Base-by-base conservation (phyloP, 2,888 invertebrate genomes). In the Panzeria rudis region DNA sequence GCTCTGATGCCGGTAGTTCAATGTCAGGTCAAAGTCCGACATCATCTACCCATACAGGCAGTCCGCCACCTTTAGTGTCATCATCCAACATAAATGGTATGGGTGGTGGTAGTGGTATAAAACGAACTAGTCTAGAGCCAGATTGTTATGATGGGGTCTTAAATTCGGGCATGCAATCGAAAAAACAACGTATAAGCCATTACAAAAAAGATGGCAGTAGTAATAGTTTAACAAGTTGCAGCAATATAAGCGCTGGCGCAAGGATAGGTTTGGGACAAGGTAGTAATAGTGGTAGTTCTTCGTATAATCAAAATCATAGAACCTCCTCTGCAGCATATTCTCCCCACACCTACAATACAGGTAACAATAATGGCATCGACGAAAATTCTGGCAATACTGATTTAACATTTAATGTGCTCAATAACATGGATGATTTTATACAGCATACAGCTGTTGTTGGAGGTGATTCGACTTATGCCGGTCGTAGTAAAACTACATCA, bases 111-210 rank as follows among this genome's bases (percentile, higher is more conserved):
- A 71, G 80, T 20, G 86, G 88, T 56, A 75, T 89, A 64, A 95
- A 94, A 90, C 93, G 95, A 91, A 95, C 89, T 88, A 91, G 91
- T 88, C 89, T 91, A 64, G 92, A 95, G 72, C 94, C 94, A 73
- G 89, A 90, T 85, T 86, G 88, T 44, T 94, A 94, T 88, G 95
- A 95, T 88, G 94, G 89, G 93, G 93, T 89, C 93, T 94, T 90
- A 94, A 94, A 89, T 9, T 87, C 88, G 84, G 88, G 88, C 6
- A 88, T 86, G 72, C 90, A 90, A 83, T 86, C 88, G 83, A 98
- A 98, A 93, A 96, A 96, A 93, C 96, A 95, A 91, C 95, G 98
- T 91, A 97, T 98, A 92, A 97, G 98, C 91, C 96, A 96, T 93
- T 97, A 95, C 91, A 95, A 94, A 88, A 95, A 95, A 89, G 94